Conservation (phyloP, 1,140 invertebrate species). For the Anadara kagoshimensis region DNA sequence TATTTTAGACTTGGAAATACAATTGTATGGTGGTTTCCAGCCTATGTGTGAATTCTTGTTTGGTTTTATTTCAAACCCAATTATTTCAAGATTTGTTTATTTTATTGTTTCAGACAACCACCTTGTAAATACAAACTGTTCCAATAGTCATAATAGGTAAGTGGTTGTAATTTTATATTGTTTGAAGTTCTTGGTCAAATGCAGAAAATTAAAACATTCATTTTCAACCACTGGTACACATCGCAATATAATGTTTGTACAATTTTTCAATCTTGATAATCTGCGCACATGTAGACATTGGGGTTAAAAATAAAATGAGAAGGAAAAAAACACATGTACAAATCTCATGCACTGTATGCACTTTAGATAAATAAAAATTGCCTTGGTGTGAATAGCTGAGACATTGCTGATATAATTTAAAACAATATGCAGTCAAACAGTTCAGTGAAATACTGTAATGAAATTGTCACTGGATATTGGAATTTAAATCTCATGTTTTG, state of each 20-base stretch:
- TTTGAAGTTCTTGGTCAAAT: background rate
- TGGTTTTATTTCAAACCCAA: background rate
- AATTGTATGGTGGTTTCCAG: too few relatives aligned
- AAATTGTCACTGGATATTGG: too few relatives aligned
- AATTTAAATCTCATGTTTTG: too few relatives aligned
- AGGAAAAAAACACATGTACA: background rate
- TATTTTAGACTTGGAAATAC: too few relatives aligned
- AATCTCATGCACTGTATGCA: background rate
- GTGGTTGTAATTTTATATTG: background rate
- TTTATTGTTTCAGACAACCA: conserved; percentile 5
- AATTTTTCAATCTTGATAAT: background rate
- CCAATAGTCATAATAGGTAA: conserved; percentile 14
- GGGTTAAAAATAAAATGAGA: background rate
- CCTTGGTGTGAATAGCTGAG: too few relatives aligned
- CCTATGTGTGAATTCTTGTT: background rate
- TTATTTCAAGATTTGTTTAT: background rate
- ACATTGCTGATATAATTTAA: too few relatives aligned
- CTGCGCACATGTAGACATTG: background rate
- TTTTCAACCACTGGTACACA: background rate
- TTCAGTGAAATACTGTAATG: too few relatives aligned
- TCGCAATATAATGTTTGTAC: background rate
- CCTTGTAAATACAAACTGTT: conserved; percentile 2
- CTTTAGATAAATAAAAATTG: too few relatives aligned
- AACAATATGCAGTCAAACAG: too few relatives aligned
- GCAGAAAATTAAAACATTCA: background rate